These are phyloP conservation scores for Helarctos malayanus DNA, from an alignment of 2,797 vertebrate species.

Conservation along the genomic window DNA sequence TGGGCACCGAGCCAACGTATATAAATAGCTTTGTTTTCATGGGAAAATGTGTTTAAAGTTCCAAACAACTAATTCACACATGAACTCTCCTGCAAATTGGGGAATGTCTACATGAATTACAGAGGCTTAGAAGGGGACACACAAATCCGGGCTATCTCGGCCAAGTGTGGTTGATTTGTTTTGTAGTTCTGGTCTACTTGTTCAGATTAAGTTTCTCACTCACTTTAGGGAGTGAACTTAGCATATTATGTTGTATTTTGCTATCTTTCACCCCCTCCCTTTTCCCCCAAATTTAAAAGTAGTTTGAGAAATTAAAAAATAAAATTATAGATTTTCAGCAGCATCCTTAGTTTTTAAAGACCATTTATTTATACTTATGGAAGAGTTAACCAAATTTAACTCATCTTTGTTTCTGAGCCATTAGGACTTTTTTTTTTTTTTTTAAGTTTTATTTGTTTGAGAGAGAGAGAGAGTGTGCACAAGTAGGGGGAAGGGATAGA, in stretches of 20 bases:
- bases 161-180: neutral
- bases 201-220: neutral
- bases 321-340: neutral
- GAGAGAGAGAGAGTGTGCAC: no score
- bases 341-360: slow-evolving; percentile 32
- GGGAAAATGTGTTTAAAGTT: slow-evolving; percentile 65
- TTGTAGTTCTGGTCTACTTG: neutral
- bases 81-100: slow-evolving; percentile 56
- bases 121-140: neutral
- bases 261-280: neutral
- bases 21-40: slow-evolving; percentile 67
- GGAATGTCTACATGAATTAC: slow-evolving; percentile 49
- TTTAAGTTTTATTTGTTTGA: no score
- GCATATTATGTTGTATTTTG: neutral
- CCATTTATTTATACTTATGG: neutral
- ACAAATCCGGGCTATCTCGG: neutral
- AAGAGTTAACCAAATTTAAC: neutral
- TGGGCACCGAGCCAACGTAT: slow-evolving; percentile 47
- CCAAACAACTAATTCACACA: slow-evolving; percentile 55
- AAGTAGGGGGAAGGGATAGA: no score
- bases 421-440: neutral
- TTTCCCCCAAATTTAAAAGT: neutral
- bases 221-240: neutral
- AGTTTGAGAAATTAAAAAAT: neutral
- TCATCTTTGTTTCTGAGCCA: slow-evolving; percentile 47